These are phyloP conservation scores for Natrix natrix DNA, from an alignment of 2,797 vertebrate species.

Conservation along the genomic window DNA sequence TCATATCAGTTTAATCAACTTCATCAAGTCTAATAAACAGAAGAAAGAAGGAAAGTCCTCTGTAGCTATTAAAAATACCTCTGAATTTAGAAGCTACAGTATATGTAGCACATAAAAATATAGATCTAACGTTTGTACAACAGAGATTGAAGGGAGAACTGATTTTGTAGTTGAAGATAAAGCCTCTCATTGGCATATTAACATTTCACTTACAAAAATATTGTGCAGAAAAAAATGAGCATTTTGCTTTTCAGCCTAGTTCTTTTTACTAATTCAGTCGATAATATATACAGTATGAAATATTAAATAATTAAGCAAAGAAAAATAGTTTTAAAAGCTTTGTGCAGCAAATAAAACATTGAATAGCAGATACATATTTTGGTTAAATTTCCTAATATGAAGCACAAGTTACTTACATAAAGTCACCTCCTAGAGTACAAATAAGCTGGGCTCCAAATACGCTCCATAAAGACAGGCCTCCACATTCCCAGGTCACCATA, in stretches of 20 bases:
- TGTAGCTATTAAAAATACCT: neutral
- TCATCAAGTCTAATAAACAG: neutral
- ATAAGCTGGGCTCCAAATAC: constrained; percentile 98
- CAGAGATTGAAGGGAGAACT: neutral
- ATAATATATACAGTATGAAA: neutral
- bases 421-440: constrained; percentile 97
- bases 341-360: neutral
- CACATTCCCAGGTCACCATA: constrained; percentile 95
- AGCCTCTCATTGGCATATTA: neutral
- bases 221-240: neutral
- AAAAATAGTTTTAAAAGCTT: neutral
- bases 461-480: constrained; percentile 95
- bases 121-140: neutral
- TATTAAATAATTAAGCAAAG: neutral
- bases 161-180: neutral
- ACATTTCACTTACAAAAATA: neutral
- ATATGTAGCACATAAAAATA: neutral
- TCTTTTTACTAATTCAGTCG: neutral
- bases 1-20: neutral
- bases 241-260: neutral
- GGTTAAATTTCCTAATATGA: neutral
- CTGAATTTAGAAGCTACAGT: neutral
- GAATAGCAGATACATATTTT: neutral
- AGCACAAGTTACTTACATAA: constrained; percentile 82
- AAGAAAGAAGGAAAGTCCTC: neutral